Base-by-base conservation (phyloP, 1,140 invertebrate genomes). In the Cheumatopsyche charites region DNA sequence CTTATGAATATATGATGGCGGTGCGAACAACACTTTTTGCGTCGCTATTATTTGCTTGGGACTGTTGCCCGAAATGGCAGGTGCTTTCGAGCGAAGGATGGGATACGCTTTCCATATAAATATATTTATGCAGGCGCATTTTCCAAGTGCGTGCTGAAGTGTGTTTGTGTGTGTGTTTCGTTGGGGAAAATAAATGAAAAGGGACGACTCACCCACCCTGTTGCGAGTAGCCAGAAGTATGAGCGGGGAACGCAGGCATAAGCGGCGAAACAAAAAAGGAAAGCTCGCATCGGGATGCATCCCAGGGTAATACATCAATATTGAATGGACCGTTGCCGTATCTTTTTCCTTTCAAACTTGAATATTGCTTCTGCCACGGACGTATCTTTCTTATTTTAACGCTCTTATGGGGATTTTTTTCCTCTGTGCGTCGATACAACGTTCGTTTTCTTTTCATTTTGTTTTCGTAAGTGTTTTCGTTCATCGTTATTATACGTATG, bases 271-370 rank as follows among this genome's bases (percentile, higher is more conserved):
- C 26, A 68, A 68, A 68, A 41, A 55, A 36, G 29, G 29, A 36
- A 36, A 68, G 25, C 45, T 26, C 36, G 41, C 66, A 55, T 55
- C 49, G 66, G 47, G 66, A 68, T 68, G 66, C 66, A 68, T 68
- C 49, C 49, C 66, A 25, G 42, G 47, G 49, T 68, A 68, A 55
- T 68, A 55, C 45, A 68, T 68, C 49, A 55, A 68, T 68, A 55
- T 52, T 68, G 66, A 68, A 68, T 55, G 63, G 43, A 58, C 41
- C 63, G 11, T 47, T 66, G n/a, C 42, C 23, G 63, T 66, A 66
- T 66, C 63, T 66, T 47, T 45, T 26, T 47, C 63, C 19, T 66
- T 66, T 47, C 45, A 63, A 68, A 68, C 45, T 52, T 52, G 15
- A 29, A 68, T 68, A 68, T 58, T 43, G 63, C 42, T 66, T 12